Percentiles rank a stretch among this genome's conserved stretches.
These are phyloP conservation scores for Troglohyphantes excavatus DNA, from an alignment of 2,888 invertebrate species.

Conservation along the genomic window DNA sequence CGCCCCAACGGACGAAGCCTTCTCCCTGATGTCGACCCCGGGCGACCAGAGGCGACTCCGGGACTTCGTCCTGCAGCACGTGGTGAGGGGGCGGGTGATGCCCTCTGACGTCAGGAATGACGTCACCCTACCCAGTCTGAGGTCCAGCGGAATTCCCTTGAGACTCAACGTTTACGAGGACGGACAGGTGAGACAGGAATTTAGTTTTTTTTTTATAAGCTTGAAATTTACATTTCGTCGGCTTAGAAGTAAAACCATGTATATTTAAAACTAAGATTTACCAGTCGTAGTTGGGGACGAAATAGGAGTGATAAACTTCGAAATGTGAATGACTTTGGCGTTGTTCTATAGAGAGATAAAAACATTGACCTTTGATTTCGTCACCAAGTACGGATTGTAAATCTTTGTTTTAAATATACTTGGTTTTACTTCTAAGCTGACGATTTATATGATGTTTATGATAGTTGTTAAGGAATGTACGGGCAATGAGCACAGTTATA, in stretches of 20 bases:
- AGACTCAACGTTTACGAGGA: constrained; percentile 73
- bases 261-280: too few species aligned
- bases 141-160: constrained; percentile 22
- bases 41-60: constrained; percentile 27
- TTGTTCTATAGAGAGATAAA: neutral
- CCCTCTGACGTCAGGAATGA: constrained; percentile 59
- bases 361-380: too few species aligned
- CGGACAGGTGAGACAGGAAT: constrained; percentile 59
- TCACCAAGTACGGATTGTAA: too few species aligned
- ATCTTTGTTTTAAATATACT: too few species aligned
- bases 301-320: too few species aligned
- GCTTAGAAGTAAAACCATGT: too few species aligned
- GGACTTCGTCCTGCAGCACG: constrained; percentile 70
- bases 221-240: too few species aligned
- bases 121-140: constrained; percentile 46
- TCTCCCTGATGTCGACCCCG: constrained; percentile 39
- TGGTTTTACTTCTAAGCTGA: too few species aligned
- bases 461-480: too few species aligned
- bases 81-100: constrained; percentile 41
- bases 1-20: constrained; percentile 74
- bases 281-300: too few species aligned
- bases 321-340: neutral
- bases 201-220: too few species aligned
- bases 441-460: neutral
- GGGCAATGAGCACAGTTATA: too few species aligned